A percentile compares a stretch with the other conserved stretches of the same genome.
Conservation (phyloP, 2,888 invertebrate genomes). For the Neoascia interrupta region DNA sequence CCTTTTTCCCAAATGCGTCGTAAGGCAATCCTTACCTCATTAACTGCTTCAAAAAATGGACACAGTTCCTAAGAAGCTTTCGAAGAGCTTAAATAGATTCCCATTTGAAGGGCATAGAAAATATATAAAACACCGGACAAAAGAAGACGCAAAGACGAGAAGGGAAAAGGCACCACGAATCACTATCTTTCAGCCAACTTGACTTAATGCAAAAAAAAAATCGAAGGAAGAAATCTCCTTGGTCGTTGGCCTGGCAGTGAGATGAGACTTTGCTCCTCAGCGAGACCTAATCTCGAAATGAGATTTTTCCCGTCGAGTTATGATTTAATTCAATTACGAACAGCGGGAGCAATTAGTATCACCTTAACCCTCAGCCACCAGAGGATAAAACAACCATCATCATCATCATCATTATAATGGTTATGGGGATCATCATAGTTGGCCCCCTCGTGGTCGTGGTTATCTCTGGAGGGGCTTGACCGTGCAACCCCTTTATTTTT, state of each 20-base stretch:
- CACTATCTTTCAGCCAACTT: slow-evolving; percentile 17
- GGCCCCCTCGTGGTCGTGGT: too few relatives aligned
- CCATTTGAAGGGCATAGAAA: slow-evolving; percentile 35
- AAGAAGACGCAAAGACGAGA: neutral
- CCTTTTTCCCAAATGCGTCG: slow-evolving; percentile 58
- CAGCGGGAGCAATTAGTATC: slow-evolving; percentile 50
- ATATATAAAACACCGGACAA: slow-evolving; percentile 14
- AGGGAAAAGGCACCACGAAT: slow-evolving; percentile 8
- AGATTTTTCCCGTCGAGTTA: slow-evolving; percentile 52
- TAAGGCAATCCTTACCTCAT: slow-evolving; percentile 56
- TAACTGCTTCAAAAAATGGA: slow-evolving; percentile 46
- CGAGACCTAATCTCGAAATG: slow-evolving; percentile 46
- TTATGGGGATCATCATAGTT: slow-evolving; percentile 3
- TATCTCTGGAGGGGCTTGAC: too few relatives aligned
- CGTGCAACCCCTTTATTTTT: too few relatives aligned
- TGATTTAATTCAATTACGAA: slow-evolving; percentile 64
- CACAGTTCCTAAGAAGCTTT: slow-evolving; percentile 59
- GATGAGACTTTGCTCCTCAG: neutral
- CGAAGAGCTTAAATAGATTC: slow-evolving; percentile 58
- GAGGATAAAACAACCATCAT: slow-evolving; percentile 9
- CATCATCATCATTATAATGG: slow-evolving; percentile 6
- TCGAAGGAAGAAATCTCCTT: neutral
- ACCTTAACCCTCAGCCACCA: slow-evolving; percentile 27
- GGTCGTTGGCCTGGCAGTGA: too few relatives aligned
- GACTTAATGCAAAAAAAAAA: slow-evolving; percentile 21